Evolutionary conservation across 2,113 vertebrate genomes (phyloP).

Genomic region (Zapornia atra): DNA sequence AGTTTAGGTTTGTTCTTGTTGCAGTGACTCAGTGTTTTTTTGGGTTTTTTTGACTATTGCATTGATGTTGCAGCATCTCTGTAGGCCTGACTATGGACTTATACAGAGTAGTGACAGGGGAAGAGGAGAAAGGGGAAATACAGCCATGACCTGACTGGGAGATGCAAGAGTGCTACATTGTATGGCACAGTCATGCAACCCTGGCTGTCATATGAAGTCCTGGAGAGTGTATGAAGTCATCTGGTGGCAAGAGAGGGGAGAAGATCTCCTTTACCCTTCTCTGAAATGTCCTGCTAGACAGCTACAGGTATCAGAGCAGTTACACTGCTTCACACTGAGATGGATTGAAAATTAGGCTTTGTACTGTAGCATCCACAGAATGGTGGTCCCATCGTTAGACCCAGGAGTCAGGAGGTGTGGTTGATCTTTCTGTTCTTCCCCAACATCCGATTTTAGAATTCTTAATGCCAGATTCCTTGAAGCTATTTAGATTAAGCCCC

Average conservation of each 20-base stretch:
- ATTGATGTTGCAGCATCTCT: not conserved
- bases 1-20: not conserved
- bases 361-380: not conserved
- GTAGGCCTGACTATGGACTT: not conserved
- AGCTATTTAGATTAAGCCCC: not conserved
- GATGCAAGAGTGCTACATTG: not conserved
- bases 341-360: not conserved
- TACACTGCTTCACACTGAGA: not conserved
- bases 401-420: not conserved
- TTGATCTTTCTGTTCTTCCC: not conserved
- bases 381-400: accelerated
- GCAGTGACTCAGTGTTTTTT: not conserved
- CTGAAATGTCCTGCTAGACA: not conserved
- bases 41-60: not conserved
- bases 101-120: not conserved
- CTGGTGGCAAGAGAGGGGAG: not conserved
- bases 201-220: not conserved
- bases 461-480: not conserved
- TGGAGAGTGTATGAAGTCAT: not conserved
- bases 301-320: not conserved
- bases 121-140: not conserved
- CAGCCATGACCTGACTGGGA: not conserved
- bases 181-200: not conserved
- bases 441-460: not conserved
- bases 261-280: not conserved